Base-by-base conservation (phyloP, 2,888 invertebrate genomes). In the Nudaria mundana region DNA sequence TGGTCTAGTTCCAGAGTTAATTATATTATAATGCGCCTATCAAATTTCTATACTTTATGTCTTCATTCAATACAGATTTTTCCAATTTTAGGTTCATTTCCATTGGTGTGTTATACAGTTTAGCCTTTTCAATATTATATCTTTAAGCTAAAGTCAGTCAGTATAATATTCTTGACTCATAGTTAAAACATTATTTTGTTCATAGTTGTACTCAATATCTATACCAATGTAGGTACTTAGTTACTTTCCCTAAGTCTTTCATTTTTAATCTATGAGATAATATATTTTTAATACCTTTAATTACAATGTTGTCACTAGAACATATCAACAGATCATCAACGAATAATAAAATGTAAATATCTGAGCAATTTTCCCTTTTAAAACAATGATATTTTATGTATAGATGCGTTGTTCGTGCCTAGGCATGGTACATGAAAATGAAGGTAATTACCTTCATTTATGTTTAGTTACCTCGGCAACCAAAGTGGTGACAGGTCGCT, bases 201-300 rank as follows among this genome's bases (percentile, higher is more conserved):
- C n/a, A n/a, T n/a, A 36, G 50, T 38, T 55, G 46, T 66, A 54
- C 18, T 58, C 48, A 51, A 71, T 61, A 44, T 70, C 56, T 35
- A 71, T 71, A 1, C 70, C 71, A n/a, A n/a, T n/a, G n/a, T 46
- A 73, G 43, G 37, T 70, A 68, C 8, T 14, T 63, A 48, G 57
- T 63, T 33, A 64, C 36, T 62, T 54, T 61, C 10, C 64, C 65
- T 4, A 67, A 22, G 30, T 72, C 60, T 48, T 66, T 66, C 58
- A 65, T 68, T 44, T 12, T 29, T 53, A 61, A 60, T 39, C 29
- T 54, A 33, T 56, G 40, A 24, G 36, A 36, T 29, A 63, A 51
- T 29, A 36, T 49, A 20, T 31, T 50, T 52, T 66, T 64, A 26
- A 59, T 53, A 41, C 63, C 52, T 35, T 58, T 66, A 34, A 69